These are phyloP conservation scores for Apamea crenata DNA, from an alignment of 2,888 invertebrate species.

Conservation along the genomic window DNA sequence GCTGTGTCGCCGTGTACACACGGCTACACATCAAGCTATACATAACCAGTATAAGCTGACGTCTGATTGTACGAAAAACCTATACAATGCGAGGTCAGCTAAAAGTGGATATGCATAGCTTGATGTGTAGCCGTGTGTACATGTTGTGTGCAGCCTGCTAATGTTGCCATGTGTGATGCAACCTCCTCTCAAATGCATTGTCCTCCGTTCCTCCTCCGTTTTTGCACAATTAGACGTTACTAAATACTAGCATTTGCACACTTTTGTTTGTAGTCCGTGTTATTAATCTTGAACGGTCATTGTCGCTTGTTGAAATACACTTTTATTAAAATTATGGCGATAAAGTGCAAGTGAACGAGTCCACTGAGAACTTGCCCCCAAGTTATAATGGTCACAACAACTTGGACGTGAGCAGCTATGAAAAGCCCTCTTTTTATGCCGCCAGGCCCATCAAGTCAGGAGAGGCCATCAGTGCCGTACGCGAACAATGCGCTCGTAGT, in stretches of 20 bases:
- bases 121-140: too few species aligned
- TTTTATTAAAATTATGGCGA: not conserved
- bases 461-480: not conserved
- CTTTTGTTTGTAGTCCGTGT: constrained; percentile 17
- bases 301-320: constrained; percentile 1
- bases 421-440: not conserved
- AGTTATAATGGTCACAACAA: not conserved
- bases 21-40: too few species aligned
- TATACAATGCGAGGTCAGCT: too few species aligned
- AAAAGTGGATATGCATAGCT: too few species aligned
- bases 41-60: too few species aligned
- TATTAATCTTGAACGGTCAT: constrained; percentile 16
- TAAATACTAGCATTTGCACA: constrained; percentile 12
- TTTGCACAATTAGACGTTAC: constrained; percentile 31
- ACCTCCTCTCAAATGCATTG: not conserved
- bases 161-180: constrained; percentile 3
- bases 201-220: constrained; percentile 3
- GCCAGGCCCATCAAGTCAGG: not conserved
- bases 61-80: too few species aligned
- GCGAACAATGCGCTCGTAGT: not conserved
- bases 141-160: not conserved
- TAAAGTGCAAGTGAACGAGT: not conserved
- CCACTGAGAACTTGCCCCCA: too few species aligned
- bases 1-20: too few species aligned
- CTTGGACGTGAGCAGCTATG: not conserved